These are phyloP conservation scores for Gymnoscopelus braueri DNA, from an alignment of 2,797 vertebrate genomes.

Conservation along the genomic window DNA sequence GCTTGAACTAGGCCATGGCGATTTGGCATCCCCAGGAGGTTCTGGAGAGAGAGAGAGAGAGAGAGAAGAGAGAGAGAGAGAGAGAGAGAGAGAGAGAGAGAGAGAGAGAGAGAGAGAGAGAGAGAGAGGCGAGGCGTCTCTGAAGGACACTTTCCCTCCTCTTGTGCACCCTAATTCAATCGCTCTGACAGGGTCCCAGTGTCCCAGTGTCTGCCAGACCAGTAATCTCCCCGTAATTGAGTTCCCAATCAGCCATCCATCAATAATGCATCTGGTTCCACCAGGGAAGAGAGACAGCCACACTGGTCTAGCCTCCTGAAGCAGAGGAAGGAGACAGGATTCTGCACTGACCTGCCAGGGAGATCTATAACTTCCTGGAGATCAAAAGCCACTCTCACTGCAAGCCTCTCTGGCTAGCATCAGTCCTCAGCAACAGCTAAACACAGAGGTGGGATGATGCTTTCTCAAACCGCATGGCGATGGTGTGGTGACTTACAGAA, in stretches of 20 bases:
- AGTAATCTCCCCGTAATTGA: constrained; percentile 87
- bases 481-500: constrained; percentile 26
- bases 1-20: constrained; percentile 67
- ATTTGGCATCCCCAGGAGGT: constrained; percentile 71
- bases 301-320: constrained; percentile 40
- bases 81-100: constrained; percentile 52
- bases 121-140: constrained; percentile 51
- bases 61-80: constrained; percentile 14
- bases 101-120: constrained; percentile 21
- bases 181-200: constrained; percentile 75
- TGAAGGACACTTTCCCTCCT: constrained; percentile 81
- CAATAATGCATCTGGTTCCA: constrained; percentile 85
- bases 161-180: constrained; percentile 82
- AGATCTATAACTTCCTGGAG: constrained; percentile 61
- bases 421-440: constrained; percentile 17
- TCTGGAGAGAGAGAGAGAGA: constrained; percentile 31
- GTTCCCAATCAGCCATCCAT: constrained; percentile 86
- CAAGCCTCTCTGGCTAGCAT: constrained; percentile 27
- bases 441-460: constrained; percentile 26
- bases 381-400: constrained; percentile 35
- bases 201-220: constrained; percentile 75
- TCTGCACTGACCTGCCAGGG: constrained; percentile 44
- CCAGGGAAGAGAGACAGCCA: constrained; percentile 62
- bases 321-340: constrained; percentile 60
- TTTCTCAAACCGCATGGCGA: constrained; percentile 17